Conservation (phyloP, 2,888 invertebrate species). For the Euspilapteryx auroguttella region DNA sequence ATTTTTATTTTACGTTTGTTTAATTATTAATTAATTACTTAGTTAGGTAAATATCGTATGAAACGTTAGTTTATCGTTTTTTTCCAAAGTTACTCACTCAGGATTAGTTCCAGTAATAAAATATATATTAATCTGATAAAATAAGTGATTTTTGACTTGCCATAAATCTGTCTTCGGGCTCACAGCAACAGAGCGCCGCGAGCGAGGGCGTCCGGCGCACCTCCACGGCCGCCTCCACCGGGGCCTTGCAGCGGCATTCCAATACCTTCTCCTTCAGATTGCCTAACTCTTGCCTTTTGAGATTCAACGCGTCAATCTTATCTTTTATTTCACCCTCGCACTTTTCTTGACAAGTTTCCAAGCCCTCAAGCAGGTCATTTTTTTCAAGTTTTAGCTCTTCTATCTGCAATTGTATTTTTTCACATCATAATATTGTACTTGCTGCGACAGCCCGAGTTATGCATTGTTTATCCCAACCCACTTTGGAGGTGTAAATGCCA, state of each 20-base stretch:
- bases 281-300: conserved; percentile 9
- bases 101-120: too few relatives aligned
- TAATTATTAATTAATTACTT: too few relatives aligned
- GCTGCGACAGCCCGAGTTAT: too few relatives aligned
- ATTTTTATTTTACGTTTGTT: too few relatives aligned
- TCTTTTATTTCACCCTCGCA: conserved; percentile 26
- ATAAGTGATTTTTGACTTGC: too few relatives aligned
- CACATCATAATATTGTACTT: too few relatives aligned
- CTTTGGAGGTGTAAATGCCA: too few relatives aligned
- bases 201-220: conserved; percentile 40
- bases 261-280: conserved; percentile 17
- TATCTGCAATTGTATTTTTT: conserved; percentile 15
- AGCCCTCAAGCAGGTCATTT: conserved; percentile 20
- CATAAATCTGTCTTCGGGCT: conserved; percentile 22
- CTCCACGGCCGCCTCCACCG: conserved; percentile 24
- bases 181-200: conserved; percentile 34
- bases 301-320: conserved; percentile 19
- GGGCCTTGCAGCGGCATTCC: conserved; percentile 37
- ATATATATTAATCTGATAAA: too few relatives aligned
- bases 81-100: too few relatives aligned
- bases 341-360: conserved; percentile 26
- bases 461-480: too few relatives aligned
- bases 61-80: too few relatives aligned
- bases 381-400: conserved; percentile 25
- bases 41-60: too few relatives aligned